Percentiles rank a stretch among this genome's conserved stretches.
These are phyloP conservation scores for Rhinichthys osculus DNA, from an alignment of 2,797 vertebrate species.

Conservation along the genomic window DNA sequence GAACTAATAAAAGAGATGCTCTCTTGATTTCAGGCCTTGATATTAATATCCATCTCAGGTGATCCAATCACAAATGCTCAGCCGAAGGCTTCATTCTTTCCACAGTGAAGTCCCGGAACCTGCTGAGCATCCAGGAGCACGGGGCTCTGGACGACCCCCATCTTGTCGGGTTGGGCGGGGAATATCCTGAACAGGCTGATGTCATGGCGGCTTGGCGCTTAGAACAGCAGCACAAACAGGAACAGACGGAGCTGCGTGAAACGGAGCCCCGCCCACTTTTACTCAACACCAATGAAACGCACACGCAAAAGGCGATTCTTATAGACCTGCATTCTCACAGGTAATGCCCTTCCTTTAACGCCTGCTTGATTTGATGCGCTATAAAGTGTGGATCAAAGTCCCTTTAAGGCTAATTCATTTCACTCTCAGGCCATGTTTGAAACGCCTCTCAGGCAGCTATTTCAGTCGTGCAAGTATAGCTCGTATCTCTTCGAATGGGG, in stretches of 20 bases:
- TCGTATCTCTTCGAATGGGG: not conserved
- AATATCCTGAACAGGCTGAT: slow-evolving; percentile 80
- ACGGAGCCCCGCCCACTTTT: slow-evolving; percentile 77
- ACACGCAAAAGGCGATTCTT: slow-evolving; percentile 82
- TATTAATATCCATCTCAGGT: slow-evolving; percentile 29
- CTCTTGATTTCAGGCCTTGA: slow-evolving; percentile 2
- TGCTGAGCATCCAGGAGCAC: slow-evolving; percentile 87
- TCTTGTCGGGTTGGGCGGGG: slow-evolving; percentile 81
- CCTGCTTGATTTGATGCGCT: not conserved
- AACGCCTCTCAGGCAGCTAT: not conserved
- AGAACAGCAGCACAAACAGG: slow-evolving; percentile 73
- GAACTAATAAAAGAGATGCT: not conserved
- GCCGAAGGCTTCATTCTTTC: slow-evolving; percentile 1
- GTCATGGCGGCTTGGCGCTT: slow-evolving; percentile 79
- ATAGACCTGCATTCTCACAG: slow-evolving; percentile 86
- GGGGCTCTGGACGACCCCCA: slow-evolving; percentile 81
- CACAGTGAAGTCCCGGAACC: slow-evolving; percentile 91
- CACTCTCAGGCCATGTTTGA: not conserved
- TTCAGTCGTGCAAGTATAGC: not conserved
- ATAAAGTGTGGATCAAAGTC: not conserved
- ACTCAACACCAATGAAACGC: slow-evolving; percentile 80
- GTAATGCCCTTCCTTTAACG: slow-evolving; percentile 69
- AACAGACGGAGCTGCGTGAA: slow-evolving; percentile 68
- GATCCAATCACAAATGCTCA: not conserved
- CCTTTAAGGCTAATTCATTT: not conserved